phyloP scores from a whole-genome alignment of 2,113 vertebrate species.

The Pseudorectes ferrugineus region DNA sequence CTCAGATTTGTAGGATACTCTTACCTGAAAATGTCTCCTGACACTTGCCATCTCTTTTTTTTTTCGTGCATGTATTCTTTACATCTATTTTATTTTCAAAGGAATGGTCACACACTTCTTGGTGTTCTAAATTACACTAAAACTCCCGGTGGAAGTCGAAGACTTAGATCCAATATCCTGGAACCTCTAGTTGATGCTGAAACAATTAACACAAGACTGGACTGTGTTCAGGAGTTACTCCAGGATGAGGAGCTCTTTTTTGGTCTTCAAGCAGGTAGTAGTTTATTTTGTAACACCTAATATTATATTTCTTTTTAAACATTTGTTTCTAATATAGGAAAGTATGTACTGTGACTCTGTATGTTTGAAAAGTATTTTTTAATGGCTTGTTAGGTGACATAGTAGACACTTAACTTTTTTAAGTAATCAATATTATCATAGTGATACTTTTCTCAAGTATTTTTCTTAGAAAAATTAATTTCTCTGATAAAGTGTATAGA shows the following conservation, averaged over 20 bases:
- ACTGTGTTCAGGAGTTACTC: slow-evolving; percentile 89
- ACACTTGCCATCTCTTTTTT: not conserved
- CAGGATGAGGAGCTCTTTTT: slow-evolving; percentile 92
- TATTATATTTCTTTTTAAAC: not conserved
- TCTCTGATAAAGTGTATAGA: not conserved
- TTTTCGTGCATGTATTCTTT: not conserved
- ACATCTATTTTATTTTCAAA: slow-evolving; percentile 63
- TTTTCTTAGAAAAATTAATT: not conserved
- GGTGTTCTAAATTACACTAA: slow-evolving; percentile 93
- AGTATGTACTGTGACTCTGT: not conserved
- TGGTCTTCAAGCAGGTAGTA: slow-evolving; percentile 85
- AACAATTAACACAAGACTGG: slow-evolving; percentile 89
- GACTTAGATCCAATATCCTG: slow-evolving; percentile 91
- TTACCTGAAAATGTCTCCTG: not conserved
- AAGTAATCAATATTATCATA: not conserved
- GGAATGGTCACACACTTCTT: slow-evolving; percentile 87
- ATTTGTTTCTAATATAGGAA: not conserved
- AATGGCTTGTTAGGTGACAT: not conserved
- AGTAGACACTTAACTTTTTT: not conserved
- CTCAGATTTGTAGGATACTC: not conserved
- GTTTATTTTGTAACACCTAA: not conserved
- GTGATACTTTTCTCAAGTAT: not conserved
- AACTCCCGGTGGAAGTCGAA: slow-evolving; percentile 89
- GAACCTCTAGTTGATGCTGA: slow-evolving; percentile 87
- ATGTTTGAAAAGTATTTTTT: not conserved